Base-by-base conservation (phyloP, 1,140 invertebrate species). In the Drosophila nannoptera region DNA sequence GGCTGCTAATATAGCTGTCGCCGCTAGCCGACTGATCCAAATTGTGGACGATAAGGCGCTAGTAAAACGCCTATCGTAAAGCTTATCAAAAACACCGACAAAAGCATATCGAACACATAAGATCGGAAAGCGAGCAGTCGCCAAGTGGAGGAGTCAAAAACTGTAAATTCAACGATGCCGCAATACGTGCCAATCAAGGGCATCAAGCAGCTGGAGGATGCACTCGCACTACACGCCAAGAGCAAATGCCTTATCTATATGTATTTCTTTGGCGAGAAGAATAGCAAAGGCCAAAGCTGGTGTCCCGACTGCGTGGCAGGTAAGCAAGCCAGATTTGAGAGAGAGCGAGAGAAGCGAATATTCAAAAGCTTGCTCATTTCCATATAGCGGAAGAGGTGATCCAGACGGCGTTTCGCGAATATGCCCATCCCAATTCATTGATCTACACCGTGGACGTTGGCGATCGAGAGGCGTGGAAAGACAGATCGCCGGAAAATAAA, bases 221-320 rank as follows among this genome's bases (percentile, higher is more conserved):
- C 75, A 5, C 69, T 84, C 0, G 68, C 69, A 14, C 0, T 36
- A 12, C 40, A 80, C 6, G 56, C 63, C 0, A 60, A 48, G 2
- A 29, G 32, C 1, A 60, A 40, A 2, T 55, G 40, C 9, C 73
- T 69, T 6, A 74, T 84, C 31, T 84, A 84, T 22, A 49, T 84
- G 9, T 84, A 84, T 38, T 81, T 84, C 43, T 81, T 67, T 8
- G 81, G 81, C 32, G 73, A 81, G 49, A 84, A 84, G 67, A 81
- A 84, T 32, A 53, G 42, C 33, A 62, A 70, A 4, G 81, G 81
- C 4, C 36, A 43, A 0, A 86, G 81, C 43, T 84, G 81, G 81
- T 84, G 81, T 29, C 62, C 77, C n/a, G 81, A 84, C 29, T 84
- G 81, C 14, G 77, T 82, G 16, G 73, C 62, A 2, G 73, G 81